Evolutionary conservation across 2,113 vertebrate genomes (phyloP).

Genomic region (Lathamus discolor): DNA sequence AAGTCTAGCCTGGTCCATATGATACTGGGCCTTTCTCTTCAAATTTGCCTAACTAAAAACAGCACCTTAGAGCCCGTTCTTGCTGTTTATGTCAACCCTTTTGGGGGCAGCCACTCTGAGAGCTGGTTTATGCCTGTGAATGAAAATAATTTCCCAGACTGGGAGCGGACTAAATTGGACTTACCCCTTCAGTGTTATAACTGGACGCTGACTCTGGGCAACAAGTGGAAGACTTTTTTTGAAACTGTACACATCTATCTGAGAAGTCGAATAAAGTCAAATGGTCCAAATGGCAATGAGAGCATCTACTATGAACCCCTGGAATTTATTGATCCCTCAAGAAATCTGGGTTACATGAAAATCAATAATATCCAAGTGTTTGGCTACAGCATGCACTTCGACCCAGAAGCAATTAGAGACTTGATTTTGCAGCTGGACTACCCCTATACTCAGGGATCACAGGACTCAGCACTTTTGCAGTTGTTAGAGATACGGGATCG

Average conservation of each 20-base stretch:
- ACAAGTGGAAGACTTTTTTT: constrained; percentile 99
- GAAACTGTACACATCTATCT: constrained; percentile 97
- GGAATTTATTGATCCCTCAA: constrained; percentile 88
- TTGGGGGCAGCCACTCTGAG: constrained; percentile 97
- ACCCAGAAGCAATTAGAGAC: constrained; percentile 95
- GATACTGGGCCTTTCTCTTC: constrained; percentile 92
- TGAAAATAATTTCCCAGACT: constrained; percentile 91
- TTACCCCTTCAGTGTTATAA: constrained; percentile 94
- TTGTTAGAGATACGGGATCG: constrained; percentile 93
- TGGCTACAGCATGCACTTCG: constrained; percentile 99
- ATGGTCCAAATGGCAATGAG: constrained; percentile 81
- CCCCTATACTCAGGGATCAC: constrained; percentile 96
- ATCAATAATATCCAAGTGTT: constrained; percentile 97
- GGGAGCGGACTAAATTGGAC: constrained; percentile 92
- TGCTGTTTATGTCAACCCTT: constrained; percentile 94
- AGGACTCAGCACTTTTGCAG: constrained; percentile 94
- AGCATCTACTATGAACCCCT: constrained; percentile 92
- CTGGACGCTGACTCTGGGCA: constrained; percentile 94
- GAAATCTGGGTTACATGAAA: constrained; percentile 98
- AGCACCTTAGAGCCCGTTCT: constrained; percentile 95
- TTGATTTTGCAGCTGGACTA: constrained; percentile 97
- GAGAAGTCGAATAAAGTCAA: constrained; percentile 89
- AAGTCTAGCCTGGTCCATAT: constrained; percentile 97
- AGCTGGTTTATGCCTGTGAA: constrained; percentile 95
- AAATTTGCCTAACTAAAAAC: constrained; percentile 97